Evolutionary conservation across 2,113 vertebrate species (phyloP), one percentile per base, ranked within the genome.

Genomic region (Rhagologus leucostigma): DNA sequence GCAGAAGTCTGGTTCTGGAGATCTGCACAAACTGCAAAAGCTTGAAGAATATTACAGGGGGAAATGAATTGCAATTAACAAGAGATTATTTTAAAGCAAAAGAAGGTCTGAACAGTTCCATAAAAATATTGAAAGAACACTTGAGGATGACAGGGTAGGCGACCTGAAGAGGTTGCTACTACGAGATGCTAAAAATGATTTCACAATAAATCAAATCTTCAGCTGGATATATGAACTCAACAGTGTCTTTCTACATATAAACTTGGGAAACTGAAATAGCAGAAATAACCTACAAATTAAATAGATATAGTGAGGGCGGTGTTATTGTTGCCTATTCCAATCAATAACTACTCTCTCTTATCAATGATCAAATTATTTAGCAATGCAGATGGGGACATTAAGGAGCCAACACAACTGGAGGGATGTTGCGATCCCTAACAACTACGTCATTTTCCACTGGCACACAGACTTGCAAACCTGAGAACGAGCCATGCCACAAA

Each of bases 1-100:
- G 42, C 55, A 96, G 75, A 96, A 81, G 73, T 92, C 32, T 94
- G 78, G 46, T 92, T 83, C 82, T 96, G 55, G 55, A 84, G 46
- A 33, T 85, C 85, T 83, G 84, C 75, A 64, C 46, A 94, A 95
- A 73, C 53, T 91, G 53, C 33, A 90, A 77, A 84, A 46, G 11
- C 57, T 87, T 26, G 33, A 64, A 82, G 24, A 89, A 70, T 89
- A 69, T 89, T 76, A 75, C 47, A 80, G 68, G 20, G 33, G 41
- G 68, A 91, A 79, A 85, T 65, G 6, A 96, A 84, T 69, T 77
- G 42, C 29, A 81, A 78, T 91, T 90, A 94, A 68, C 26, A 84
- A 68, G 59, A 49, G 9, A 70, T 67, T 88, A 59, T 80, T 94
- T 95, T 74, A 94, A 94, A 94, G 44, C 13, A 57, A 87, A 84